phyloP scores from a whole-genome alignment of 2,113 vertebrate genomes.

The Perca flavescens region DNA sequence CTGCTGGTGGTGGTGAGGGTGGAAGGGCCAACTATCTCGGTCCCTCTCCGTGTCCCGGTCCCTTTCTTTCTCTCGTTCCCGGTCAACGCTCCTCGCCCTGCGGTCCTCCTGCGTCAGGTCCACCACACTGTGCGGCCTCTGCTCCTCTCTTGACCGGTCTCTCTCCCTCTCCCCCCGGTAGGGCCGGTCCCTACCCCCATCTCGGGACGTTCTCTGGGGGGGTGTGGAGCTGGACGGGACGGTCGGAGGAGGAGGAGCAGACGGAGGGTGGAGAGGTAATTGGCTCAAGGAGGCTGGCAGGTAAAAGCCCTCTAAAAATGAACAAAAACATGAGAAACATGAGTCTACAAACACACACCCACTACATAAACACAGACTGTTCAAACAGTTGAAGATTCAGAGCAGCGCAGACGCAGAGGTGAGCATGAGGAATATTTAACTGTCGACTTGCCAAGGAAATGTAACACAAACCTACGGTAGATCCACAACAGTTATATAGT shows the following conservation, averaged over 20 bases:
- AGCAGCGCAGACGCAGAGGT: slow-evolving; percentile 21
- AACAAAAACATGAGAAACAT: slow-evolving; percentile 25
- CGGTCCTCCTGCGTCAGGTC: slow-evolving; percentile 85
- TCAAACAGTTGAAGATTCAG: slow-evolving; percentile 13
- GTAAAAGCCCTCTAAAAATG: slow-evolving; percentile 91
- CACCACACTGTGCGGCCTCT: slow-evolving; percentile 80
- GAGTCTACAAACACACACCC: slow-evolving; percentile 14
- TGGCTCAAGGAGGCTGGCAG: slow-evolving; percentile 85
- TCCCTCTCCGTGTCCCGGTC: slow-evolving; percentile 70
- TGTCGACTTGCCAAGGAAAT: not conserved
- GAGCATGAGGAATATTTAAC: slow-evolving; percentile 44
- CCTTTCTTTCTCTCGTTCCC: slow-evolving; percentile 58
- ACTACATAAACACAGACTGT: not conserved
- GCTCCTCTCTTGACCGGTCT: slow-evolving; percentile 85
- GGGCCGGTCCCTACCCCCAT: slow-evolving; percentile 84
- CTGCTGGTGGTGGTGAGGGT: slow-evolving; percentile 60
- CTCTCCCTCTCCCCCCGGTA: slow-evolving; percentile 84
- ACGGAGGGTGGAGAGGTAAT: slow-evolving; percentile 85
- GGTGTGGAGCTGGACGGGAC: slow-evolving; percentile 82
- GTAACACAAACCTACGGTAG: not conserved
- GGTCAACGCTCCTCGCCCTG: slow-evolving; percentile 51
- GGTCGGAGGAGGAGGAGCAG: slow-evolving; percentile 79
- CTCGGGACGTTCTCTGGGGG: slow-evolving; percentile 86
- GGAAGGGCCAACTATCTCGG: slow-evolving; percentile 68
- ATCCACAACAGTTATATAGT: not conserved